Evolutionary conservation across 2,888 invertebrate species (phyloP), one percentile per base, ranked within the genome.

Genomic region (Lymantria dispar): DNA sequence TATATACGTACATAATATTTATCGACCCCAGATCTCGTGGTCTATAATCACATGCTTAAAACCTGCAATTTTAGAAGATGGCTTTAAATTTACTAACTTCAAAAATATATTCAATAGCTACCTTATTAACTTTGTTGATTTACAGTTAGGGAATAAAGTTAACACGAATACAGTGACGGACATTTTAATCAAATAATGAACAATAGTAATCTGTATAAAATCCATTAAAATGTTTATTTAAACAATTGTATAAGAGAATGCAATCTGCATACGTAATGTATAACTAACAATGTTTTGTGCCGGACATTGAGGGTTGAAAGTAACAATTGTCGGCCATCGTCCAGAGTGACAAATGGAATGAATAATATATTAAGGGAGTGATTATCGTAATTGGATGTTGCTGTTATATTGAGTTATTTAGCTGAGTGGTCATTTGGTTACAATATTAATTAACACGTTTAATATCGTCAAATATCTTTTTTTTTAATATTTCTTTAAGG

Each of bases 241-340:
- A 69, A 83, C 80, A 81, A 81, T 82, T 66, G 67, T 71, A 72
- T 68, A 72, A 75, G 69, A 66, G 60, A 72, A 78, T 75, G 62
- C 81, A 86, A 88, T 89, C 81, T 89, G 81, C 88, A 88, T 89
- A 78, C 76, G 66, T 76, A 85, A 86, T 82, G 76, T 62, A 65
- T 64, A 72, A 68, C 75, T 77, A 76, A 76, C 76, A 69, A 78
- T 75, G 83, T 83, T 86, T 84, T 81, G 80, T 79, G 50, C 45
- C 44, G 58, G 62, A 64, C 66, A 68, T 52, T 70, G 62, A 77
- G 81, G 75, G 22, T 22, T 71, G 60, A 58, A 62, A 55, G 66
- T 68, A 63, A 57, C 75, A 65, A 80, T 82, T 83, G 81, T 78
- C 72, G 78, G 80, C 77, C 83, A 80, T 71, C 61, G 81, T 78